Evolutionary conservation across 1,140 invertebrate genomes (phyloP).

Genomic region (Drosophila athabasca): DNA sequence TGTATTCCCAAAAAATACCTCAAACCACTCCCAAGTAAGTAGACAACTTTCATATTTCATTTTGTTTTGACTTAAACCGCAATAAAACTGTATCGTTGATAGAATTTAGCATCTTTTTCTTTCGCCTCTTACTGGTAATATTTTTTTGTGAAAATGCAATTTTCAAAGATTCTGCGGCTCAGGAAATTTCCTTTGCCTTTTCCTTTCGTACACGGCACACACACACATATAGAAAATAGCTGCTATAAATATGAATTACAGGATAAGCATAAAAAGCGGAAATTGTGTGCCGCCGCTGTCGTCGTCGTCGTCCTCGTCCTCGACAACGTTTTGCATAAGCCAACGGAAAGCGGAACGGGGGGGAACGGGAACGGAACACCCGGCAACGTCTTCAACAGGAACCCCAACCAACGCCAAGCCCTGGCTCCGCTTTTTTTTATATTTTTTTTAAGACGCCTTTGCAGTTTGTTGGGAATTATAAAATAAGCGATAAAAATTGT

Average conservation of each 20-base stretch:
- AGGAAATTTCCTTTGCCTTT: constrained; percentile 52
- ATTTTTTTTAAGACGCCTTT: constrained; percentile 64
- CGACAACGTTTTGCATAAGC: constrained; percentile 73
- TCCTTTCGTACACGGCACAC: too few relatives aligned
- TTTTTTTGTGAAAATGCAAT: constrained; percentile 65
- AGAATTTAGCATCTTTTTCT: constrained; percentile 24
- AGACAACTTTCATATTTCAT: constrained; percentile 6
- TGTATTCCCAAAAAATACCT: background rate
- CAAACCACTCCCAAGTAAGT: background rate
- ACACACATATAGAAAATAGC: constrained; percentile 64
- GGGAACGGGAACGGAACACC: constrained; percentile 21
- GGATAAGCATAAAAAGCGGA: constrained; percentile 82
- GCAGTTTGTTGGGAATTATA: constrained; percentile 75
- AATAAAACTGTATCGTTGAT: constrained; percentile 47
- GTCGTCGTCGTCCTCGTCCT: constrained; percentile 28
- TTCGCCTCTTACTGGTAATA: constrained; percentile 11
- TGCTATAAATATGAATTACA: constrained; percentile 82
- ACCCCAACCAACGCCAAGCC: constrained; percentile 14
- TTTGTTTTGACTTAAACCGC: constrained; percentile 31
- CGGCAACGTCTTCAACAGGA: constrained; percentile 9
- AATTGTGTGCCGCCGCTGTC: constrained; percentile 74
- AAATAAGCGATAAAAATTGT: constrained; percentile 80
- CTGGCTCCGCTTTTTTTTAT: constrained; percentile 20
- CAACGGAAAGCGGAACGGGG: constrained; percentile 45
- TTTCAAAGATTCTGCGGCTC: constrained; percentile 61